Base-by-base conservation (phyloP, 1,140 invertebrate genomes). In the Schlechtendalia chinensis region DNA sequence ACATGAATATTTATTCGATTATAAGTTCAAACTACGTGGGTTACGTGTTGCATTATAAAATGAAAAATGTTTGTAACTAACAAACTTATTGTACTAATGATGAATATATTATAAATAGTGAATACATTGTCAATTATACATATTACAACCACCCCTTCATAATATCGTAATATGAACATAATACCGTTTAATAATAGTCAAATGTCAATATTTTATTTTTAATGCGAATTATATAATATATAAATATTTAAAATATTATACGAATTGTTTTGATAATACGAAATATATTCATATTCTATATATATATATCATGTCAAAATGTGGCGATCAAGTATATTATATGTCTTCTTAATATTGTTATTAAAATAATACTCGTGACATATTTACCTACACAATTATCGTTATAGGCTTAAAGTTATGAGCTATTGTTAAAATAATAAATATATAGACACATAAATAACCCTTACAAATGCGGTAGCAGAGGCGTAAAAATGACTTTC, bases 1-100 rank as follows among this genome's bases (percentile, higher is more conserved):
- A 47, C 39, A 69, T 50, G 22, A 50, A 69, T 50, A 69, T 50
- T 27, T 50, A 67, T 67, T 47, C 61, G 27, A 63, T 4, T 39
- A 39, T 32, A 63, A 32, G 27, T 63, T 17, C 65, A 67, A 45
- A 67, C n/a, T 12, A 47, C 39, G 65, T 67, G 65, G 65, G 65
- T 45, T 45, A 67, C n/a, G 39, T 67, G 12, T 45, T 67, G 12
- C n/a, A 47, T 67, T 67, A 24, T 67, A 22, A 22, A 39, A 67
- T 47, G 6, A 16, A 67, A 67, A 14, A 12, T 67, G n/a, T 24
- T 47, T 24, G 12, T 14, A 67, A 47, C n/a, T 24, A 67, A 67
- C 19, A 16, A 67, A 67, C 39, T n/a, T 22, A 67, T 45, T 67
- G n/a, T 67, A 67, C 22, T 45, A 67, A 12, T n/a, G 1, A 22